Conservation (phyloP, 1,140 invertebrate genomes). For the Probaryconus sp. region DNA sequence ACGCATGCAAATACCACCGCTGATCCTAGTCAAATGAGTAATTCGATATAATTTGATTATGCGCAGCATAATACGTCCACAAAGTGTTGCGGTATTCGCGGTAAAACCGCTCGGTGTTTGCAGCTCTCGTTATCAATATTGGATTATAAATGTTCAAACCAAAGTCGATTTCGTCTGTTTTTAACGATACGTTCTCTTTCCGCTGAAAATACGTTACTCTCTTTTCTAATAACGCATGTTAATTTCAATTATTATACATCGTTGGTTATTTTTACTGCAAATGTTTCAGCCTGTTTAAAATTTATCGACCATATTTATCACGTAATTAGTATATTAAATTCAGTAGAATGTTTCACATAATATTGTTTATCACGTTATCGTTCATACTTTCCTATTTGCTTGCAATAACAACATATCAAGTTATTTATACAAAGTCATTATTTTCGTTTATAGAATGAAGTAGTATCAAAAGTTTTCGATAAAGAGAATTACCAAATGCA, state of each 20-base stretch:
- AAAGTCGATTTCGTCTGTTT: constrained; percentile 60
- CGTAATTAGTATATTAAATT: no score
- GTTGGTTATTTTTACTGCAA: constrained; percentile 4
- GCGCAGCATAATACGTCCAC: constrained; percentile 68
- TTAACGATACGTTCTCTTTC: constrained; percentile 65
- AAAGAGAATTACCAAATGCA: constrained; percentile 66
- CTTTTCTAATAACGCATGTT: constrained; percentile 39
- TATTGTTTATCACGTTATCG: no score
- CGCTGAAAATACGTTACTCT: constrained; percentile 27
- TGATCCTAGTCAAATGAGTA: constrained; percentile 66
- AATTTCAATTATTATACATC: constrained; percentile 36
- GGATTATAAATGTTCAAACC: constrained; percentile 77
- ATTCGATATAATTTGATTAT: constrained; percentile 77
- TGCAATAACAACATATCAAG: no score
- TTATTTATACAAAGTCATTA: no score
- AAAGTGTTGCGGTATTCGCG: constrained; percentile 71
- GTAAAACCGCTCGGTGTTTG: constrained; percentile 75
- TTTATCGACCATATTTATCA: no score
- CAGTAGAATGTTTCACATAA: no score
- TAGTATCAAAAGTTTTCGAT: constrained; percentile 45
- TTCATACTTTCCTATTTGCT: no score
- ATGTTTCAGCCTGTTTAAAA: not conserved
- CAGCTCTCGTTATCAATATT: constrained; percentile 69
- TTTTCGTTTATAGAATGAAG: constrained; percentile 12
- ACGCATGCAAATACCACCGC: constrained; percentile 22